These are phyloP conservation scores for Holothuria scabra DNA, from an alignment of 53 echinoderm and acorn worm species.

Conservation along the genomic window DNA sequence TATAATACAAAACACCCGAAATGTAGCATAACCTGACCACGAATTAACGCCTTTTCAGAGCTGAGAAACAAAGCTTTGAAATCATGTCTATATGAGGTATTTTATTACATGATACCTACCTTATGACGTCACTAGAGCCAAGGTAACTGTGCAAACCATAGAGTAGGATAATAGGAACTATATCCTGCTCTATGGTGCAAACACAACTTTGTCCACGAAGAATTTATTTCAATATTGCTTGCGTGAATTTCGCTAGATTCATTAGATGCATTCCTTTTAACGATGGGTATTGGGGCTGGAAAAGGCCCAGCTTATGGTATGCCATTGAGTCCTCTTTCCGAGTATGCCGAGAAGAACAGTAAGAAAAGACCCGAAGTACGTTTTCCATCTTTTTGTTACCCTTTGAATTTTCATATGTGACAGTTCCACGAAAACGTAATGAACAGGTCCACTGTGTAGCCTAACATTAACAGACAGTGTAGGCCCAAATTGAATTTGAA, in stretches of 20 bases:
- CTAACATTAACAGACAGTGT: no score
- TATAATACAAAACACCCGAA: no score
- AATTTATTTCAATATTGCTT: neutral
- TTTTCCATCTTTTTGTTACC: neutral
- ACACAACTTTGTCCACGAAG: neutral
- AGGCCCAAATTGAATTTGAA: no score
- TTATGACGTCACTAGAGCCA: constrained; percentile 30
- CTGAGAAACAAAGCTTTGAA: no score
- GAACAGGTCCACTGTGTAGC: neutral
- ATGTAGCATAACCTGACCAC: no score
- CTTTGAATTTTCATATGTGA: neutral
- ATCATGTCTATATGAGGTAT: no score
- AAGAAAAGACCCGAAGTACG: constrained; percentile 82
- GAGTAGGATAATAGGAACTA: no score
- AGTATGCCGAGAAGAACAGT: constrained; percentile 86
- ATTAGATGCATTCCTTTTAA: neutral
- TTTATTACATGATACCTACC: no score
- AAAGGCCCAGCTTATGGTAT: constrained; percentile 86
- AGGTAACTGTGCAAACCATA: no score
- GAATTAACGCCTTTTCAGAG: no score
- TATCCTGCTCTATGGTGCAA: no score
- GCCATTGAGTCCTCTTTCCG: constrained; percentile 89
- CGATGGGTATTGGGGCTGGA: constrained; percentile 90
- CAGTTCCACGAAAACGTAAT: neutral
- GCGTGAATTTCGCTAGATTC: neutral